These are phyloP conservation scores for Latrodectus geometricus DNA, from an alignment of 1,140 invertebrate genomes.

Conservation along the genomic window DNA sequence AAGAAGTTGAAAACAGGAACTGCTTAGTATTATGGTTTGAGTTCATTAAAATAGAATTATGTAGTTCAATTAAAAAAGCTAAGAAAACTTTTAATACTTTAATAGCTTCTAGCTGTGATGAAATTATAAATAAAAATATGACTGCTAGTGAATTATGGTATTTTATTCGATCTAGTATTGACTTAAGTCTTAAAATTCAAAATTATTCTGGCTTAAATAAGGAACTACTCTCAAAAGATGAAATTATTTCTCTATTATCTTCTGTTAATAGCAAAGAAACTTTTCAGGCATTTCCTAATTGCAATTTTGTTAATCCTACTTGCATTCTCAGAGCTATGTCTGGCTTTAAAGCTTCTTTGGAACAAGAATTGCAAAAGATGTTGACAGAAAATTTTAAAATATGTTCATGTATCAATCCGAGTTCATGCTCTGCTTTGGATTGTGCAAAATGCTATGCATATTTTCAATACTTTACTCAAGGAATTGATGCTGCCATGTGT, in stretches of 20 bases:
- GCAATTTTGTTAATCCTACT: constrained; percentile 48
- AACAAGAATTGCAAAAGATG: constrained; percentile 52
- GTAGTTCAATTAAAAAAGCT: constrained; percentile 66
- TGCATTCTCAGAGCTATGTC: constrained; percentile 64
- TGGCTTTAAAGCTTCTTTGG: constrained; percentile 57
- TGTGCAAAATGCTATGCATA: constrained; percentile 66
- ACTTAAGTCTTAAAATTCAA: constrained; percentile 50
- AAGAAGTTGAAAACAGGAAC: constrained; percentile 69
- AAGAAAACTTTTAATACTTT: constrained; percentile 68
- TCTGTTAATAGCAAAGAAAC: constrained; percentile 58
- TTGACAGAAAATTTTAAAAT: background rate
- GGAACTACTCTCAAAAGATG: constrained; percentile 10
- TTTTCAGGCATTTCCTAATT: constrained; percentile 7
- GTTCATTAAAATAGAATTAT: constrained; percentile 68
- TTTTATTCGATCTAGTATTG: constrained; percentile 65
- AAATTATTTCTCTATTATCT: constrained; percentile 43
- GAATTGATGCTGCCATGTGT: constrained; percentile 64
- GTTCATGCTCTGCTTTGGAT: constrained; percentile 35
- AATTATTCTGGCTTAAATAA: background rate
- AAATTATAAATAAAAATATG: background rate
- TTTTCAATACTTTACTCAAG: constrained; percentile 67
- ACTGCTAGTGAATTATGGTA: constrained; percentile 61
- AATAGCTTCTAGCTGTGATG: constrained; percentile 64
- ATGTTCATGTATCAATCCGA: constrained; percentile 3
- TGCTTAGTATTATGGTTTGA: constrained; percentile 69